phyloP scores from a whole-genome alignment of 92 coral and sea anemone species.

The Paramuricea clavata region DNA sequence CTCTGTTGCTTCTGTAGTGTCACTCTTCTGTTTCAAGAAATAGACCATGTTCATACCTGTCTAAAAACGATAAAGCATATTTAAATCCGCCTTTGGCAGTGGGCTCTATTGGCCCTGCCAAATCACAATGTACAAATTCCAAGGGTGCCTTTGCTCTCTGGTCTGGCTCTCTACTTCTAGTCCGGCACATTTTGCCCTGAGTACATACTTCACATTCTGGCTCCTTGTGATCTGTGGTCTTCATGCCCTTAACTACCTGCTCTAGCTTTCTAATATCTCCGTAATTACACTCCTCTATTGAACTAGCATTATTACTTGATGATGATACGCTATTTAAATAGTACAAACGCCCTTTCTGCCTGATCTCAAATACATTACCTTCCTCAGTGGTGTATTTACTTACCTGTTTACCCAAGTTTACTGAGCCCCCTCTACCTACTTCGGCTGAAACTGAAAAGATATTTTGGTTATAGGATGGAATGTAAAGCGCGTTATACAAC shows the following conservation, averaged over 20 bases:
- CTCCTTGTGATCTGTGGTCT: slow-evolving; percentile 2
- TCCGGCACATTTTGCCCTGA: slow-evolving; percentile 42
- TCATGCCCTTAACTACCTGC: slow-evolving; percentile 43
- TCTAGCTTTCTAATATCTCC: slow-evolving; percentile 28
- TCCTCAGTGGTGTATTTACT: slow-evolving; percentile 12
- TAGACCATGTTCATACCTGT: slow-evolving; percentile 53
- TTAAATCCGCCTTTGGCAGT: slow-evolving; percentile 50
- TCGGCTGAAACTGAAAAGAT: slow-evolving; percentile 65
- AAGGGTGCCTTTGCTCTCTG: slow-evolving; percentile 4
- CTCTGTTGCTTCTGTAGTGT: slow-evolving; percentile 36
- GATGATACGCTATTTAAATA: slow-evolving; percentile 40
- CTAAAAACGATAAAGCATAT: slow-evolving; percentile 47
- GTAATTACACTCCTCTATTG: slow-evolving; percentile 25
- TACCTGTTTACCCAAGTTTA: slow-evolving; percentile 4
- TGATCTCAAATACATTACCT: slow-evolving; percentile 42
- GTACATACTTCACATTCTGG: slow-evolving; percentile 32
- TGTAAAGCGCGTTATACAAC: slow-evolving; percentile 53
- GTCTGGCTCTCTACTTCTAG: slow-evolving; percentile 26
- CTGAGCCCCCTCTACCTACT: slow-evolving; percentile 32
- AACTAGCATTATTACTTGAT: slow-evolving; percentile 27
- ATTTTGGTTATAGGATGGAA: slow-evolving; percentile 63
- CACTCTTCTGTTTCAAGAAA: slow-evolving; percentile 55
- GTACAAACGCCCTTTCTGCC: slow-evolving; percentile 41
- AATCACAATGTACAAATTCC: slow-evolving; percentile 55
- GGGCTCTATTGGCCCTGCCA: slow-evolving; percentile 61